Conservation (phyloP, 2,888 invertebrate species). For the Lasius fuliginosus region DNA sequence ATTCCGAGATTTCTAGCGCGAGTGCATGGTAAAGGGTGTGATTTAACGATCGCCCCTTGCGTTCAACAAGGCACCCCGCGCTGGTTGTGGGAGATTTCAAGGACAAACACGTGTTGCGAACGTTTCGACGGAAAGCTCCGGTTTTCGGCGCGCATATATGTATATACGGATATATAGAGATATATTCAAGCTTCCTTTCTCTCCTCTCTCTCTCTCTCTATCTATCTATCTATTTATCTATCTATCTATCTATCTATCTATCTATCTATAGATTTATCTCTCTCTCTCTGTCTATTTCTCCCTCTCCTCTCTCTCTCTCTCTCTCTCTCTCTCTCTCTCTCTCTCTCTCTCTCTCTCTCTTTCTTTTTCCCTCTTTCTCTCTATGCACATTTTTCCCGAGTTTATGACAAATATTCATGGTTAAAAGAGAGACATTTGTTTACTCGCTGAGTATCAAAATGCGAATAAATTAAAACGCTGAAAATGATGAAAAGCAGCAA, state of each 20-base stretch:
- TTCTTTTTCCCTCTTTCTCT: not conserved
- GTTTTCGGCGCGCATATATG: slow-evolving; percentile 18
- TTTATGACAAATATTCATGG: not conserved
- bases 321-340: too few species aligned
- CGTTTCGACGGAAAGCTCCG: slow-evolving; percentile 6
- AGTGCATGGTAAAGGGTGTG: slow-evolving; percentile 51
- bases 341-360: too few species aligned
- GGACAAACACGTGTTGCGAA: slow-evolving; percentile 65
- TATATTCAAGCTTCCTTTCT: not conserved
- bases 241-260: too few species aligned
- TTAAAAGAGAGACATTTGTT: not conserved
- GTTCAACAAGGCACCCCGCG: slow-evolving; percentile 24
- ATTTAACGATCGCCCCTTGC: slow-evolving; percentile 53
- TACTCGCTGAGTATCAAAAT: not conserved
- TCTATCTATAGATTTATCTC: too few species aligned
- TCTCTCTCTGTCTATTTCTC: too few species aligned
- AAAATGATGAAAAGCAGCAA: not conserved
- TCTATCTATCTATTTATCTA: too few species aligned
- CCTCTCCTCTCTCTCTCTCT: not conserved
- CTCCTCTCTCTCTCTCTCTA: not conserved
- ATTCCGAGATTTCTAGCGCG: slow-evolving; percentile 36
- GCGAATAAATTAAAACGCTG: not conserved
- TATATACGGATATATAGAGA: not conserved
- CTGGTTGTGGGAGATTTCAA: slow-evolving; percentile 54
- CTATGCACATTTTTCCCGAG: not conserved